Base-by-base conservation (phyloP, 2,113 vertebrate genomes). In the Salvator merianae region DNA sequence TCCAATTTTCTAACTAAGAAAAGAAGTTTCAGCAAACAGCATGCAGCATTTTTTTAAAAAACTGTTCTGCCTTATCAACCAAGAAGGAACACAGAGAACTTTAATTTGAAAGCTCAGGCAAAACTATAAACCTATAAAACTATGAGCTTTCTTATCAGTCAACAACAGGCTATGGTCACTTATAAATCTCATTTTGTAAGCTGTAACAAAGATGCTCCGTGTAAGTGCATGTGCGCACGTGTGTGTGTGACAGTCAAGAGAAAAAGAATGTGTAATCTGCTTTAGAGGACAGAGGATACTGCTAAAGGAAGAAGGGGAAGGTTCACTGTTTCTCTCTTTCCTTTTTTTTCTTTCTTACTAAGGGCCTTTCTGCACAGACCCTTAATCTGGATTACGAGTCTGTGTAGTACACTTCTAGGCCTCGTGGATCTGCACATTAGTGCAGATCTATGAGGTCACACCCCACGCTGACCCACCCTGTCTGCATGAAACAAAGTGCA, bases 51-150 rank as follows among this genome's bases (percentile, higher is more conserved):
- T 65, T 65, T 30, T 20, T 75, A 87, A 85, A 84, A 88, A 43
- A 18, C 88, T 77, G 70, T 34, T 30, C 3, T 16, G 73, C 40
- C 32, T 50, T 28, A 89, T 74, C 71, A 77, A 79, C 5, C 47
- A 71, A 86, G 66, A 78, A 86, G 79, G 62, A 55, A 83, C 26
- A 74, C 5, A 30, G 32, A 10, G 75, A 88, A 43, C 59, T 0
- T 16, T 62, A 82, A 83, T 87, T 81, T 86, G 13, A 90, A 84
- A 90, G 50, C 38, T 30, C 8, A 30, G 71, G 55, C 0, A 20
- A 28, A 91, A 88, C 84, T 30, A 81, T 53, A 89, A 82, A 70
- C 34, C 79, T 82, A n/a, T n/a, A n/a, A n/a, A n/a, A n/a, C 75
- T 66, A 40, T 83, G 70, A 72, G 38, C 40, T 63, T 86, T 28